Conservation (phyloP, 2,113 vertebrate species). For the Cochlearius cochlearius region DNA sequence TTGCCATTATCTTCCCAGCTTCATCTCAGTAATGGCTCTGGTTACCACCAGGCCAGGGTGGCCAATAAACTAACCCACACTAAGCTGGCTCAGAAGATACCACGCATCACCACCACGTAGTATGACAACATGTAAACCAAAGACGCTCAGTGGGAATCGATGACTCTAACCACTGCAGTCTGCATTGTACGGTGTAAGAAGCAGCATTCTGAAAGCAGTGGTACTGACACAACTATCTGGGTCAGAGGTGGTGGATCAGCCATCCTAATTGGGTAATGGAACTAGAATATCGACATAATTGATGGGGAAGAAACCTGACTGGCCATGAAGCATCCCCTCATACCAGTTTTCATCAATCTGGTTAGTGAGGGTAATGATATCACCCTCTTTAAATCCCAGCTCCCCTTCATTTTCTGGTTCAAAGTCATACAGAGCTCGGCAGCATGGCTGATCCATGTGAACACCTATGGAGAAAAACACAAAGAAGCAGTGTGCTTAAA, state of each 20-base stretch:
- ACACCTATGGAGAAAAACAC: conserved; percentile 66
- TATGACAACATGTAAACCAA: conserved; percentile 67
- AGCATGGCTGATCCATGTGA: conserved; percentile 95
- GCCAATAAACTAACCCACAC: conserved; percentile 35
- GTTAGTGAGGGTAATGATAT: conserved; percentile 96
- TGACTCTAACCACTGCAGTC: conserved; percentile 74
- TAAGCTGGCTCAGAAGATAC: conserved; percentile 67
- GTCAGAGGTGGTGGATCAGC: conserved; percentile 55
- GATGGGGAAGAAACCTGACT: conserved; percentile 98
- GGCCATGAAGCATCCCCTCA: conserved; percentile 94
- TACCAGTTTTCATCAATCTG: conserved; percentile 99
- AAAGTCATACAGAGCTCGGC: conserved; percentile 95
- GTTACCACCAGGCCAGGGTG: conserved; percentile 30
- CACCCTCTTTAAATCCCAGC: conserved; percentile 96
- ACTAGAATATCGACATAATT: conserved; percentile 98
- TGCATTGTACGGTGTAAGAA: conserved; percentile 75
- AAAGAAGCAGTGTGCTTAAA: neutral
- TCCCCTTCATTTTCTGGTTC: conserved; percentile 98
- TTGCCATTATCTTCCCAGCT: conserved; percentile 33
- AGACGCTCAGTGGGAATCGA: conserved; percentile 55
- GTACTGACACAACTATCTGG: conserved; percentile 67
- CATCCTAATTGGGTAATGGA: conserved; percentile 88
- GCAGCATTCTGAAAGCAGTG: conserved; percentile 82
- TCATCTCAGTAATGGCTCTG: conserved; percentile 27
- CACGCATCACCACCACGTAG: conserved; percentile 64